Conservation (phyloP, 2,113 vertebrate species). For the Jaculus jaculus region DNA sequence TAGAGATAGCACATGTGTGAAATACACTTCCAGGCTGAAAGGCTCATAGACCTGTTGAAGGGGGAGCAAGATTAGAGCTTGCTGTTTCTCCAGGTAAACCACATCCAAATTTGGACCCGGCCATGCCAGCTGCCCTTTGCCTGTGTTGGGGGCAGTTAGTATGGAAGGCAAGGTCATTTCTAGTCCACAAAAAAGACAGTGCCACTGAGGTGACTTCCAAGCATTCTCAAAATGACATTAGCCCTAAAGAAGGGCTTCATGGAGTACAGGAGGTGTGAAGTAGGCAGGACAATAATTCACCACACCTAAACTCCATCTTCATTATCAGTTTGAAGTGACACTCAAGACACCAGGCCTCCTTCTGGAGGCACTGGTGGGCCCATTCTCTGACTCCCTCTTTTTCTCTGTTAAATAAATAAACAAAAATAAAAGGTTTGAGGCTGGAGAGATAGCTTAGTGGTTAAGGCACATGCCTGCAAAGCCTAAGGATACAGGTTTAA, state of each 20-base stretch:
- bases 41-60: not conserved
- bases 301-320: not conserved
- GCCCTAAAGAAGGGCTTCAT: not conserved
- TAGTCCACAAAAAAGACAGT: not conserved
- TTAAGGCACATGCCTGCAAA: no score
- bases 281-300: not conserved
- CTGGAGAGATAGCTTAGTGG: no score
- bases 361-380: no score
- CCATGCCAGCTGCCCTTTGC: not conserved
- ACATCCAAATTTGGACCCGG: not conserved
- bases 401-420: no score
- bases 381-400: no score
- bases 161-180: not conserved
- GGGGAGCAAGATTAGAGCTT: not conserved
- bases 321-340: not conserved
- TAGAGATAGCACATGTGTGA: no score
- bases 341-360: not conserved
- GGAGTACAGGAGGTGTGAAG: no score
- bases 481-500: no score
- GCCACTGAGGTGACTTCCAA: not conserved
- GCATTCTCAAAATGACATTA: not conserved
- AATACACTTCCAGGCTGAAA: not conserved
- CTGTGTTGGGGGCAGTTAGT: not conserved
- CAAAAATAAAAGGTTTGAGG: no score
- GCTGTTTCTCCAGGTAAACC: not conserved